Evolutionary conservation across 1,140 invertebrate genomes (phyloP), one percentile per base, ranked within the genome.

Genomic region (Ericerus pela): DNA sequence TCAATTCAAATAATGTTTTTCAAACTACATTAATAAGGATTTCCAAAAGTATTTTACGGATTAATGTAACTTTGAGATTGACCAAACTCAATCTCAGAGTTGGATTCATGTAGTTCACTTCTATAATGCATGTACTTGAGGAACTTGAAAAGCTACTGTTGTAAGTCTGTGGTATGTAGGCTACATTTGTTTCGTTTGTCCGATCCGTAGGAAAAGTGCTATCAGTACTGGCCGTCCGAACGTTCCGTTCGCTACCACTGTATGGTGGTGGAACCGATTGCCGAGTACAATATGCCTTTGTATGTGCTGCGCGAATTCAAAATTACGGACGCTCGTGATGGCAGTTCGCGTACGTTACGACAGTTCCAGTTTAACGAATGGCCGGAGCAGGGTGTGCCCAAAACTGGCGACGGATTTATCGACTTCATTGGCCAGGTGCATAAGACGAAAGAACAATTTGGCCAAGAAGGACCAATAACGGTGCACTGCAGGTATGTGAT

Each of bases 281-380:
- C 94, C 2, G 96, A 99, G 68, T 99, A 99, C 69, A 96, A 98
- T 69, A 98, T 99, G 93, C 91, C 92, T 11, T 90, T 96, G 67
- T 99, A 99, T 71, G 96, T 96, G 65, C 74, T 99, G 54, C 76
- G 96, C 64, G 96, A 99, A 73, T 98, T 99, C 72, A 99, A 98
- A 76, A 90, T 97, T 10, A 91, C 88, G 37, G 88, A 92, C 66
- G 87, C 88, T 11, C 75, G 94, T 61, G 94, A 97, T 68, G 92
- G 93, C 0, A 88, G 93, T 33, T 96, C 92, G 6, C 76, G 95
- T 51, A 99, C 95, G 10, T 85, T 99, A 27, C 76, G 96, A 36
- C 96, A 99, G 70, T 99, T 99, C 76, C 95, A 99, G 70, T 99
- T 96, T 72, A 95, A 89, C 51, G 95, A 99, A 68, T 99, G 96